These are phyloP conservation scores for Nipponia nippon DNA, from an alignment of 2,113 vertebrate species.

Conservation along the genomic window DNA sequence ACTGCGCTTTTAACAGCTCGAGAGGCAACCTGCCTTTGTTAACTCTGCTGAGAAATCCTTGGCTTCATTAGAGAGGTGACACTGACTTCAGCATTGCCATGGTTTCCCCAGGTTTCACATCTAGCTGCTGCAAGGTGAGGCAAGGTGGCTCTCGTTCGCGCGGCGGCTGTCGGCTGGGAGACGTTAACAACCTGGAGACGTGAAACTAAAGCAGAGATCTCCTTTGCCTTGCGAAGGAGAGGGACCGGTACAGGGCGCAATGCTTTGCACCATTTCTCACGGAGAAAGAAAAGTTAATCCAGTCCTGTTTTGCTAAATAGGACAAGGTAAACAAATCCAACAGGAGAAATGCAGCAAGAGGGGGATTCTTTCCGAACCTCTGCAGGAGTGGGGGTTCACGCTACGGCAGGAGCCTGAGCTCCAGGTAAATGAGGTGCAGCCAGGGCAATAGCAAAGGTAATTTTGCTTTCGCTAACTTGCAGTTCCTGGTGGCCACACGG, in stretches of 20 bases:
- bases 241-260: accelerated
- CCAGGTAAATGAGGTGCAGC: neutral
- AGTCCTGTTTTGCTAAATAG: neutral
- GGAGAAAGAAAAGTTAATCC: no score
- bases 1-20: neutral
- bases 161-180: neutral
- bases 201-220: neutral
- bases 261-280: accelerated
- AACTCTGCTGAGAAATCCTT: neutral
- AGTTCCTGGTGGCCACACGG: neutral
- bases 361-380: neutral
- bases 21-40: neutral
- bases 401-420: neutral
- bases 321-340: neutral
- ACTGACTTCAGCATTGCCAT: neutral
- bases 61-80: neutral
- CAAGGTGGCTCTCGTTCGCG: neutral
- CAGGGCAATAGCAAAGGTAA: neutral
- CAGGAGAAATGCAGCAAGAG: no score
- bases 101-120: neutral
- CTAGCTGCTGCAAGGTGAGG: neutral
- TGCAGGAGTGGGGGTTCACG: accelerated
- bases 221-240: neutral
- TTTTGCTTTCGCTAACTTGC: neutral
- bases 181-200: accelerated